phyloP scores from a whole-genome alignment of 1,140 invertebrate species.

The Centruroides vittatus region DNA sequence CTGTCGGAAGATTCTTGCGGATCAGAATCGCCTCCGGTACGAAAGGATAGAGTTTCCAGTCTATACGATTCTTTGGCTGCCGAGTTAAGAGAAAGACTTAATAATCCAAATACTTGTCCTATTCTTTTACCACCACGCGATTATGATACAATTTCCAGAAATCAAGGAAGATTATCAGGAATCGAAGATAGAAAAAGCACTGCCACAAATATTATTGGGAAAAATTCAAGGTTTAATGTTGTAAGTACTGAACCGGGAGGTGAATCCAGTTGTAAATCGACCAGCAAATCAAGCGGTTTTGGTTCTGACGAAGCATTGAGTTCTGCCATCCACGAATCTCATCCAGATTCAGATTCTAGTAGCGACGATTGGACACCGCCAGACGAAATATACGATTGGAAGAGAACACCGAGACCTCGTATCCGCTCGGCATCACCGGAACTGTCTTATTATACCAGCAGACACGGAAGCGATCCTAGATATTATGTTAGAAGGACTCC shows the following conservation, averaged over 20 bases:
- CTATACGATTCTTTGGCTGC: slow-evolving; percentile 86
- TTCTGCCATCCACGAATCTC: slow-evolving; percentile 24
- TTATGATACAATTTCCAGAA: slow-evolving; percentile 63
- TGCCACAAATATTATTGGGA: slow-evolving; percentile 12
- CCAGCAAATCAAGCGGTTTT: slow-evolving; percentile 48
- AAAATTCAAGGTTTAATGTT: slow-evolving; percentile 1
- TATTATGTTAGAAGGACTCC: not conserved
- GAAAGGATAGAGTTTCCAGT: slow-evolving; percentile 30
- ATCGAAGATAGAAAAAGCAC: slow-evolving; percentile 46
- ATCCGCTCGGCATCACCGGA: not conserved
- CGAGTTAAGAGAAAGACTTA: slow-evolving; percentile 72
- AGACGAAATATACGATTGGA: not conserved
- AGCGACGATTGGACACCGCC: slow-evolving; percentile 2
- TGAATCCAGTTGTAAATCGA: slow-evolving; percentile 20
- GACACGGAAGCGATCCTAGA: not conserved
- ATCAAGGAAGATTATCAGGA: slow-evolving; percentile 51
- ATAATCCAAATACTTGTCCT: slow-evolving; percentile 42
- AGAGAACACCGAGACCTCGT: not conserved
- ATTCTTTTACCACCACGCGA: slow-evolving; percentile 78
- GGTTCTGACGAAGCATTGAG: slow-evolving; percentile 75
- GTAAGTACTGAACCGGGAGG: slow-evolving; percentile 9
- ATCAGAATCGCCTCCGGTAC: not conserved
- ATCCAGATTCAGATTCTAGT: slow-evolving; percentile 11
- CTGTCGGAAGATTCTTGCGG: too few relatives aligned
- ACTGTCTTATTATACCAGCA: not conserved